Conservation (phyloP, 1,140 invertebrate genomes). For the Caenorhabditis latens region DNA sequence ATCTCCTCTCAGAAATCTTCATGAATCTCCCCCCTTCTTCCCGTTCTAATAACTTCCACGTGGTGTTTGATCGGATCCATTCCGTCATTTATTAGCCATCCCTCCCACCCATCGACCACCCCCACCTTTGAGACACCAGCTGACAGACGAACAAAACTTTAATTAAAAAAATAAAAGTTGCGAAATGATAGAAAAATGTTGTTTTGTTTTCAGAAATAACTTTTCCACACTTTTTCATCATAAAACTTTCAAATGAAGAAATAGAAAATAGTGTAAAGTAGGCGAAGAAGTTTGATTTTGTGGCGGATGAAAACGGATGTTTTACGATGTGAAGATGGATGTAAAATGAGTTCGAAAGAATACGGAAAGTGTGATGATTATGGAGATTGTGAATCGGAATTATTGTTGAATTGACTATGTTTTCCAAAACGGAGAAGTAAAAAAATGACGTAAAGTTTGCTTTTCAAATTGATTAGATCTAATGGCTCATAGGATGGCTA, state of each 20-base stretch:
- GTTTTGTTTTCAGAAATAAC: background rate
- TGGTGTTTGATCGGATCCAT: constrained; percentile 27
- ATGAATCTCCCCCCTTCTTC: background rate
- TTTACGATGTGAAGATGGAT: constrained; percentile 45
- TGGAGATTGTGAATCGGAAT: too few species aligned
- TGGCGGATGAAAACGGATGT: background rate
- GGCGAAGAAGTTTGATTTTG: background rate
- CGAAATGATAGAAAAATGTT: background rate
- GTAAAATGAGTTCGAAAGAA: background rate
- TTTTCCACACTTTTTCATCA: background rate
- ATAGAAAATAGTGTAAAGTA: constrained; percentile 12
- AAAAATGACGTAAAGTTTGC: too few species aligned
- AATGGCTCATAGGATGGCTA: too few species aligned
- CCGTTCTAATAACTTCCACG: background rate
- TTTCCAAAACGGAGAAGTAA: too few species aligned
- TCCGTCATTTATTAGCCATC: constrained; percentile 35
- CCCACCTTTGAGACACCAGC: constrained; percentile 47
- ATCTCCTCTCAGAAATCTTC: background rate
- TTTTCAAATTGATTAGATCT: too few species aligned
- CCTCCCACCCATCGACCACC: constrained; percentile 34
- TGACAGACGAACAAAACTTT: constrained; percentile 2
- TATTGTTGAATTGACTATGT: too few species aligned
- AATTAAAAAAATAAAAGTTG: constrained; percentile 15
- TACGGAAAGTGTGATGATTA: too few species aligned
- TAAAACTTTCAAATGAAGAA: background rate